Percentiles rank a stretch among this genome's conserved stretches.
Evolutionary conservation across 2,888 invertebrate species (phyloP).

Genomic region (Podabrus alpinus): DNA sequence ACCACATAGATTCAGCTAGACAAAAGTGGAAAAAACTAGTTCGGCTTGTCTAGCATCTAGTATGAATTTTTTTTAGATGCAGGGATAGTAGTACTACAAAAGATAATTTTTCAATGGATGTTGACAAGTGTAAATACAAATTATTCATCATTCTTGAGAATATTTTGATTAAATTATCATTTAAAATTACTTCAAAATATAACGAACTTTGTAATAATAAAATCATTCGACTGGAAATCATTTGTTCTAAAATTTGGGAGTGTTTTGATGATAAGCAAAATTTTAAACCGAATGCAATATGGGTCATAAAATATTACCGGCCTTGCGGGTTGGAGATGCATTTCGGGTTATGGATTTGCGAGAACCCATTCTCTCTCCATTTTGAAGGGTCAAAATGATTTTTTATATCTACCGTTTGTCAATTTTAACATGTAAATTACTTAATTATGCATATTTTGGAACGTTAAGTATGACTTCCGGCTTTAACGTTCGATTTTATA

Average conservation of each 20-base stretch:
- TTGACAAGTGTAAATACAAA: conserved; percentile 1
- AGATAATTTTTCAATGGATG: not conserved
- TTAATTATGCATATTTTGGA: not conserved
- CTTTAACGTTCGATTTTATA: conserved; percentile 4
- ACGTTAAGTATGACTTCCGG: conserved; percentile 12
- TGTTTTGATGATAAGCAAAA: not conserved
- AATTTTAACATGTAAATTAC: not conserved
- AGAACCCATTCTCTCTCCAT: not conserved
- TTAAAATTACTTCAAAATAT: not conserved
- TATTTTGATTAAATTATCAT: not conserved
- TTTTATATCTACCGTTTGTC: not conserved
- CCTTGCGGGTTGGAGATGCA: not conserved
- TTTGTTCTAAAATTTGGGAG: not conserved
- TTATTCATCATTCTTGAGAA: not conserved
- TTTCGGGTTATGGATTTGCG: not conserved
- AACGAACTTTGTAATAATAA: not conserved
- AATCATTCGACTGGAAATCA: not conserved
- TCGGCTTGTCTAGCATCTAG: conserved; percentile 21
- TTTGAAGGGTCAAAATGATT: not conserved
- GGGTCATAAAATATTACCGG: not conserved
- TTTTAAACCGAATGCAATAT: not conserved
- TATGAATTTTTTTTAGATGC: conserved; percentile 2
- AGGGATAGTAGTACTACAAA: not conserved
- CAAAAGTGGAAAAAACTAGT: conserved; percentile 16
- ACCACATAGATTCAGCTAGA: conserved; percentile 19